Percentiles rank a stretch among this genome's conserved stretches.
phyloP scores from a whole-genome alignment of 2,797 vertebrate species.

The Epinephelus malabaricus region DNA sequence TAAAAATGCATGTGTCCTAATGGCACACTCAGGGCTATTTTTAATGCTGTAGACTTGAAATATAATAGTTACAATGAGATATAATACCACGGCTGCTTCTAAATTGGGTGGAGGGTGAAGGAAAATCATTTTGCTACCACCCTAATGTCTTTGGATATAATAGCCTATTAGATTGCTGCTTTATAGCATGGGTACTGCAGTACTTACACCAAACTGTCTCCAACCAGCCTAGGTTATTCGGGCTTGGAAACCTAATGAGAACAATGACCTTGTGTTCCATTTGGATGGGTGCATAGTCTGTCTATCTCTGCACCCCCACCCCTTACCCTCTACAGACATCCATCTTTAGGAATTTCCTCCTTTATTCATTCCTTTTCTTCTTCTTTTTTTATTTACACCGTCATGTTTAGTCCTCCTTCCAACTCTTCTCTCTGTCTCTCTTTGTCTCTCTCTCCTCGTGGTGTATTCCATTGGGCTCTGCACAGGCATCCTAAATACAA shows the following conservation, averaged over 20 bases:
- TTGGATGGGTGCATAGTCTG: conserved; percentile 55
- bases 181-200: conserved; percentile 59
- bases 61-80: conserved; percentile 60
- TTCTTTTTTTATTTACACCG: conserved; percentile 27
- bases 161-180: conserved; percentile 73
- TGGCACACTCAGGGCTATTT: conserved; percentile 44
- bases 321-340: conserved; percentile 33
- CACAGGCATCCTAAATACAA: conserved; percentile 83
- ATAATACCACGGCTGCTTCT: conserved; percentile 48
- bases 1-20: conserved; percentile 43
- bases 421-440: conserved; percentile 40
- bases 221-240: conserved; percentile 59
- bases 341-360: conserved; percentile 52
- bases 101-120: conserved; percentile 66
- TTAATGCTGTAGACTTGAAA: conserved; percentile 56
- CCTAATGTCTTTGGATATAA: conserved; percentile 74
- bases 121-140: conserved; percentile 67
- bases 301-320: conserved; percentile 33
- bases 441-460: conserved; percentile 40
- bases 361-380: conserved; percentile 33
- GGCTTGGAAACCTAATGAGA: conserved; percentile 71
- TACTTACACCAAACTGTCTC: conserved; percentile 70
- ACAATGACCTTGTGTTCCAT: conserved; percentile 78
- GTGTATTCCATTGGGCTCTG: conserved; percentile 72
- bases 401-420: conserved; percentile 62